Evolutionary conservation across 2,113 vertebrate species (phyloP).

Genomic region (Desmodus rotundus): DNA sequence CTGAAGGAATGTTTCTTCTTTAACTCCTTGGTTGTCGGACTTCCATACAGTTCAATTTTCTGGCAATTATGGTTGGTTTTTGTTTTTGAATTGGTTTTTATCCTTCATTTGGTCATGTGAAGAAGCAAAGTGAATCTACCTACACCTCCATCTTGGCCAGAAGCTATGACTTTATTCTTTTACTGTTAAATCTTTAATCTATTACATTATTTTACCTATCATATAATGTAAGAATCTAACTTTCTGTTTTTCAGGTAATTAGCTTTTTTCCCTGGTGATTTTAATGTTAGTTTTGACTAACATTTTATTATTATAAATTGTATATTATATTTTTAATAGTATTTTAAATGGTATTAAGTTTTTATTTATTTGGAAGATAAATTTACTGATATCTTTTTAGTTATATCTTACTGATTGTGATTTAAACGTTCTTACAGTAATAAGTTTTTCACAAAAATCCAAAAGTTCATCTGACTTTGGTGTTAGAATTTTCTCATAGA

Average conservation of each 20-base stretch:
- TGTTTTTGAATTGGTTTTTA: too few relatives aligned
- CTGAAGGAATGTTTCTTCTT: too few relatives aligned
- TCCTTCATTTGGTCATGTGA: too few relatives aligned
- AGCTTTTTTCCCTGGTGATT: neutral
- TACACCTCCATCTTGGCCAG: too few relatives aligned
- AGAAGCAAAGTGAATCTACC: too few relatives aligned
- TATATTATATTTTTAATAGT: neutral
- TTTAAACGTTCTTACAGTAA: constrained; percentile 25
- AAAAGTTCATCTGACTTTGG: constrained; percentile 10
- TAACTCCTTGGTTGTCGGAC: too few relatives aligned
- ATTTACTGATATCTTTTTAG: neutral
- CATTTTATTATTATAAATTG: neutral
- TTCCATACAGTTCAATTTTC: too few relatives aligned
- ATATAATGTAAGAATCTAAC: neutral
- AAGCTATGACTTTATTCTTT: neutral
- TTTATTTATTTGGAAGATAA: neutral
- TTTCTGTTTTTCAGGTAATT: neutral
- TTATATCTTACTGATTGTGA: neutral
- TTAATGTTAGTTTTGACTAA: constrained; percentile 27
- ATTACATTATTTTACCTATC: neutral
- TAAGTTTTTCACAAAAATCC: neutral
- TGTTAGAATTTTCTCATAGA: constrained; percentile 16
- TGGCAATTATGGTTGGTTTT: too few relatives aligned
- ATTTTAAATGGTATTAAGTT: neutral
- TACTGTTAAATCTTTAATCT: neutral